phyloP scores from a whole-genome alignment of 2,888 invertebrate genomes.

The Lycophotia porphyrea region DNA sequence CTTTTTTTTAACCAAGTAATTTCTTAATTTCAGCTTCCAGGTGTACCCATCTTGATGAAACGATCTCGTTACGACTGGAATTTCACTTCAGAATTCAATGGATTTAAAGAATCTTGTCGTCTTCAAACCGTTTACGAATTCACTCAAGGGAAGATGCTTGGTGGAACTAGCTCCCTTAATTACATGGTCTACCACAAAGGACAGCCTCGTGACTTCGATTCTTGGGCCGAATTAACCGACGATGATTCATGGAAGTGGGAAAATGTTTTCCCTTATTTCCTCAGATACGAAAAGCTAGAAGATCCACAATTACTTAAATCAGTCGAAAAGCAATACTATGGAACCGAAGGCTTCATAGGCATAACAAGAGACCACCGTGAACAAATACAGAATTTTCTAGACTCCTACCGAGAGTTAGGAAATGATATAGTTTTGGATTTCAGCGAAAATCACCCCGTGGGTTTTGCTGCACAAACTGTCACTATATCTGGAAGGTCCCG shows the following conservation, averaged over 20 bases:
- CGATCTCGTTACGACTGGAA: conserved; percentile 71
- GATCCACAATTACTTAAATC: conserved; percentile 60
- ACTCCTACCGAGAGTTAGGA: conserved; percentile 80
- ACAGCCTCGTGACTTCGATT: conserved; percentile 70
- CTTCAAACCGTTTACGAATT: conserved; percentile 54
- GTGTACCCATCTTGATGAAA: conserved; percentile 63
- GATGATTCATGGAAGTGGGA: conserved; percentile 73
- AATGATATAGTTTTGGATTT: conserved; percentile 72
- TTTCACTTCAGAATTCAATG: conserved; percentile 68
- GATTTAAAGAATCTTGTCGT: conserved; percentile 55
- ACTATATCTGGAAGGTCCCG: conserved; percentile 74
- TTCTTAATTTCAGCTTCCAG: conserved; percentile 68
- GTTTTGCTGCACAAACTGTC: conserved; percentile 61
- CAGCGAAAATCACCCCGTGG: conserved; percentile 74
- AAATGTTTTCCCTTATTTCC: conserved; percentile 70
- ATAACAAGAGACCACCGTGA: conserved; percentile 61
- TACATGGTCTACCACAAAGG: conserved; percentile 73
- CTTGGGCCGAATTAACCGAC: conserved; percentile 66
- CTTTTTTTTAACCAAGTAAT: background rate
- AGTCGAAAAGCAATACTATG: conserved; percentile 58
- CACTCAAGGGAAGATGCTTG: conserved; percentile 74
- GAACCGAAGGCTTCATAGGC: conserved; percentile 64
- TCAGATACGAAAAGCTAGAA: conserved; percentile 69
- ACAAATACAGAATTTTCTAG: conserved; percentile 61
- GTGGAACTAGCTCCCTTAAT: conserved; percentile 74